Evolutionary conservation across 2,797 vertebrate genomes (phyloP).

Genomic region (Lepilemur septentrionalis): DNA sequence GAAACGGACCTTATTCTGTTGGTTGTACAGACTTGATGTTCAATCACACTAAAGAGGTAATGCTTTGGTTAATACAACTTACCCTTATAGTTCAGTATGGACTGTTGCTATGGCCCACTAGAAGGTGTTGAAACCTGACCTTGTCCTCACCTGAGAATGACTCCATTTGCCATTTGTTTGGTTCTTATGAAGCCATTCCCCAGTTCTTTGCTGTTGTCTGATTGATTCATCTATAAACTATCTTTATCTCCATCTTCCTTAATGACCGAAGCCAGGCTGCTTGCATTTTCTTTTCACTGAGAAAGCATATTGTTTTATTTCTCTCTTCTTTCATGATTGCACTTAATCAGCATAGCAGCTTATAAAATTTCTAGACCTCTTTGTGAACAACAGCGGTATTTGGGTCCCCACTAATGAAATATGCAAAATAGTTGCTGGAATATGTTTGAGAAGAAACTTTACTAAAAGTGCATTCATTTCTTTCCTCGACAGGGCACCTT

Average conservation of each 20-base stretch:
- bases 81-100: background rate
- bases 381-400: background rate
- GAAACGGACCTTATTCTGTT: conserved; percentile 91
- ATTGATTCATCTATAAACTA: background rate
- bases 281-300: background rate
- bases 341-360: background rate
- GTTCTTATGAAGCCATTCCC: background rate
- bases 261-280: background rate
- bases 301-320: background rate
- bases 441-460: background rate
- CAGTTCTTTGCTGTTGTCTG: background rate
- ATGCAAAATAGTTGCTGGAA: background rate
- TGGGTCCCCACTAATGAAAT: background rate
- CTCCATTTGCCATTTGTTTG: background rate
- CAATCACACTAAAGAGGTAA: conserved; percentile 89
- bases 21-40: conserved; percentile 96
- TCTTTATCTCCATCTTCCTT: background rate
- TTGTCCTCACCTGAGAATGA: background rate
- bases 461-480: background rate
- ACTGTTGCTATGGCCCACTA: background rate
- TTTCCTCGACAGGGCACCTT: conserved; percentile 89
- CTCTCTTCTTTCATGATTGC: background rate
- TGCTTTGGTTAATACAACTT: background rate
- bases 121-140: background rate
- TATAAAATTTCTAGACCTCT: background rate